Evolutionary conservation across 2,113 vertebrate genomes (phyloP), one percentile per base, ranked within the genome.

Genomic region (Pyxicephalus adspersus): DNA sequence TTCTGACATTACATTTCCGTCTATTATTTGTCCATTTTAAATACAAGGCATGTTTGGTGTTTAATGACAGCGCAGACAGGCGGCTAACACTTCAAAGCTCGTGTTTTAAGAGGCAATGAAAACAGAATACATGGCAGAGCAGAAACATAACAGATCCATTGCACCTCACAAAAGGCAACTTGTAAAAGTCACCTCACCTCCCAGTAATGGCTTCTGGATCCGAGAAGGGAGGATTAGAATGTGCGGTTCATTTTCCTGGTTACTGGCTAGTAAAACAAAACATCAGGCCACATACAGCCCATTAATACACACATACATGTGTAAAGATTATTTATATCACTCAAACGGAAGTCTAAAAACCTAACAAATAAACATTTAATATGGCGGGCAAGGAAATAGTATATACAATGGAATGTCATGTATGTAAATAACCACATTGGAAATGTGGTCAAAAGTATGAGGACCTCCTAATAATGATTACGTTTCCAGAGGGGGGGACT

Each of bases 171-270:
- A 78, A 78, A 57, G 15, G 25, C 28, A 58, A 55, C 64, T 78
- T n/a, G 64, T 79, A 79, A 79, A 79, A 79, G 45, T 66, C 64
- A 68, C 76, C 76, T 79, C 58, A 66, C 76, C 76, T 25, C 76
- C 63, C 63, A 52, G 75, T 77, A 65, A 29, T 51, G 3, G 58
- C 8, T 19, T 11, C 58, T 75, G 57, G 29, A 29, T 55, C 52
- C 4, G 72, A 45, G 31, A 63, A 50, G 73, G 83, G 85, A 89
- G 90, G 85, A 87, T 89, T 83, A 85, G 89, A 87, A 83, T 78
- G 38, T 67, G 80, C 85, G 85, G 84, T 86, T 90, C 83, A 87
- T 89, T 88, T 90, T 89, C 90, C 83, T 86, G 88, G 83, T 89
- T 25, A 71, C 64, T 83, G 81, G 2, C 11, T 19, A 57, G 3